Evolutionary conservation across 2,113 vertebrate genomes (phyloP), one percentile per base, ranked within the genome.

Genomic region (Thunnus maccoyii): DNA sequence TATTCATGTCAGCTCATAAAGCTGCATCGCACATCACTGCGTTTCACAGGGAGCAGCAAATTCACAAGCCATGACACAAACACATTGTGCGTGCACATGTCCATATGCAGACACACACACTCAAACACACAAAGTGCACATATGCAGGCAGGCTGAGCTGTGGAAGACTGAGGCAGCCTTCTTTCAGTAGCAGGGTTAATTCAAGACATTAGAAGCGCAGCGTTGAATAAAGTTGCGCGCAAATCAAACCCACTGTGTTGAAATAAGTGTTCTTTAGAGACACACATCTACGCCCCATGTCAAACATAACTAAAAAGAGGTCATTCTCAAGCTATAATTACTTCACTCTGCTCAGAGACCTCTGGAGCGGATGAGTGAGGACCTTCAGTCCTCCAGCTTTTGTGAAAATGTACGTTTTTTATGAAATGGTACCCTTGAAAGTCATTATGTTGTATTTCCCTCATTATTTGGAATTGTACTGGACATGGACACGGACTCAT

Each of bases 251-350:
- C 36, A 41, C 11, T 52, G 61, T 78, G 63, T 56, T 76, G 44
- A 80, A 85, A 76, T 69, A 60, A 69, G 15, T 72, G 72, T 60
- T 76, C 82, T 89, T 85, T 44, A 67, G 47, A 77, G 76, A 47
- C 54, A 48, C 55, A 44, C 47, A 70, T 57, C 78, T 71, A 44
- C 7, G 22, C 61, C 41, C 56, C 4, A 12, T 76, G 72, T 87
- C 78, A 83, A 76, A 76, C 62, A 65, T 46, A 58, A 77, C 55
- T 68, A 72, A 89, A 86, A 74, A 56, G 79, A 86, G 73, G 71
- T 86, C 71, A 51, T 30, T 72, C 51, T 62, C 3, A 1, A 70
- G 70, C 65, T 83, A 47, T 83, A 80, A 90, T 85, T 61, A 88
- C 66, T 84, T 68, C 44, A 72, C 60, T 46, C 51, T 12, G 27